Base-by-base conservation (phyloP, 1,140 invertebrate genomes). In the Bombus polaris region DNA sequence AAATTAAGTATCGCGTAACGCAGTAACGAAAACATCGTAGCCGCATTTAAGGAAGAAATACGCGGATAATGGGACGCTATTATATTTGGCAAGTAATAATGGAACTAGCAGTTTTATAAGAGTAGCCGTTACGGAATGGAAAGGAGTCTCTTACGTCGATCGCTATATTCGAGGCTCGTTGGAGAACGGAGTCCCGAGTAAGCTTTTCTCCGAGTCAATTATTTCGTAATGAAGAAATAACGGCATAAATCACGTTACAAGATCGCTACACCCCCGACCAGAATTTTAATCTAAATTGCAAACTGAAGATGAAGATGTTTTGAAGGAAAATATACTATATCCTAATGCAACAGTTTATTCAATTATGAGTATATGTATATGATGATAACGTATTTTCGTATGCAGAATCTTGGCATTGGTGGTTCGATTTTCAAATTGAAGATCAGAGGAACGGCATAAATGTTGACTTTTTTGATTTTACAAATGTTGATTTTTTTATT, bases 1-100 rank as follows among this genome's bases (percentile, higher is more conserved):
- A 35, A 65, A 57, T 84, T 84, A 80, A 71, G 35, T 35, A 84
- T 37, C 66, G 66, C n/a, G 72, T 42, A 44, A 65, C 53, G 42
- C 18, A 37, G 3, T 65, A 85, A 75, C 32, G 44, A 44, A 65
- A 88, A 66, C 59, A 53, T 76, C 37, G 74, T n/a, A 4, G 39
- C 10, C 32, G 8, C 25, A 4, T 35, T 39, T 28, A 15, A 81
- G 25, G 28, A 39, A 35, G 32, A 39, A 73, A 39, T 68, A 68
- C 35, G 25, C 15, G 39, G 65, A 59, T 84, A 59, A 78, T 44
- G 65, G 66, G 9, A 18, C 28, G 35, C 44, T 68, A 66, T 72
- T 73, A n/a, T 35, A 42, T 53, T 80, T 42, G 39, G 37, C 71
- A 53, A 80, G 25, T 77, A 72, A 73, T 85, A 85, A 85, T 73